A percentile compares a stretch with the other conserved stretches of the same genome.
Conservation (phyloP, 2,113 vertebrate species). For the Campylomormyrus tamandua region DNA sequence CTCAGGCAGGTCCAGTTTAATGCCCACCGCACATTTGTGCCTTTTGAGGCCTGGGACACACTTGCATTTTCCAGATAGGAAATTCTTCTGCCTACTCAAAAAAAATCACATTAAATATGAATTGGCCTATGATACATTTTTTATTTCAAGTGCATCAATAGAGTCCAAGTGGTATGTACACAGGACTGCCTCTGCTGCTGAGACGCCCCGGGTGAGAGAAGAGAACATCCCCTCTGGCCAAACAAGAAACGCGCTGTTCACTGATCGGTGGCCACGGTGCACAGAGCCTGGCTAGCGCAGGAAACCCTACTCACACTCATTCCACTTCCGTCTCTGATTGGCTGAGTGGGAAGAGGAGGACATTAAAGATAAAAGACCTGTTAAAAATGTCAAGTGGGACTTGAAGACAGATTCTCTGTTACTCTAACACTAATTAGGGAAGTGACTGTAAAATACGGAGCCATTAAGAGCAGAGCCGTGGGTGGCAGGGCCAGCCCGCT, state of each 20-base stretch:
- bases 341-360: conserved; percentile 12
- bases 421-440: conserved; percentile 27
- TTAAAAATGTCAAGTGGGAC: conserved; percentile 33
- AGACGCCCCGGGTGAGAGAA: neutral
- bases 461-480: neutral
- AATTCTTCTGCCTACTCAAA: neutral
- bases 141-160: neutral
- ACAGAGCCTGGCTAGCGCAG: neutral
- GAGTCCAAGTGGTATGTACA: neutral
- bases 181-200: neutral
- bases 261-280: neutral
- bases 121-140: neutral
- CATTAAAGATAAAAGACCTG: conserved; percentile 17
- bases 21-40: neutral
- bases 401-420: conserved; percentile 20
- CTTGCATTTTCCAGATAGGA: neutral
- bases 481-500: neutral
- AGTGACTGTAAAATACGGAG: conserved; percentile 8
- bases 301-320: neutral
- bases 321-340: neutral
- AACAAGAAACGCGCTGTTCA: neutral
- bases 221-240: neutral
- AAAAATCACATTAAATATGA: conserved; percentile 10
- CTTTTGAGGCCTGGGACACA: neutral
- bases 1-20: neutral